Evolutionary conservation across 1,140 invertebrate genomes (phyloP).

Genomic region (Aphis craccivora): DNA sequence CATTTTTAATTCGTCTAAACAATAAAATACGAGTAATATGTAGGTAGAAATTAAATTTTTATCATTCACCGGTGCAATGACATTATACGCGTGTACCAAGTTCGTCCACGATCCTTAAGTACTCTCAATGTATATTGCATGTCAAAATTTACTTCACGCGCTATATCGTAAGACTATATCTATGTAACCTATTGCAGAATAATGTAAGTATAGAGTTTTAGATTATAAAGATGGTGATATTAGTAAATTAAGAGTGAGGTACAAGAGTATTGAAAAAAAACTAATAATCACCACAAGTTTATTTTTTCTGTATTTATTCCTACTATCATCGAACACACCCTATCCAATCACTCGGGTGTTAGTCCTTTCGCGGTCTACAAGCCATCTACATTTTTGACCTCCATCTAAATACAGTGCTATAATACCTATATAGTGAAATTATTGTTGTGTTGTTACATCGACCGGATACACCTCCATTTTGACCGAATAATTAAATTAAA

Average conservation of each 20-base stretch:
- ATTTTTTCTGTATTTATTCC: background rate
- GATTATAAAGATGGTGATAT: too few species aligned
- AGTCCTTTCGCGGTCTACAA: background rate
- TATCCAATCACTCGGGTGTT: slow-evolving; percentile 2
- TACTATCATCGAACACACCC: too few species aligned
- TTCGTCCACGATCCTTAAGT: background rate
- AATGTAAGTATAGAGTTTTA: background rate
- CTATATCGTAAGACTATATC: background rate
- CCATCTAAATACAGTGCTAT: background rate
- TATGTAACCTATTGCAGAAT: background rate
- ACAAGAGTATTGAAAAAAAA: background rate
- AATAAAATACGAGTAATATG: background rate
- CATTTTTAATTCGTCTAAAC: background rate
- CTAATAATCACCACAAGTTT: background rate
- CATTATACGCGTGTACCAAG: background rate
- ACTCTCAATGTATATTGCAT: background rate
- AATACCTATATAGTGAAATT: background rate
- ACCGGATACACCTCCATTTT: background rate
- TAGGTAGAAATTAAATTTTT: background rate
- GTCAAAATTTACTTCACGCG: background rate
- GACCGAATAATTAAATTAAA: slow-evolving; percentile 45
- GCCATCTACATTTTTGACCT: background rate
- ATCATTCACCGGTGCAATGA: background rate
- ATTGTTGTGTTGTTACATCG: slow-evolving; percentile 18
- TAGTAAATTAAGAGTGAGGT: background rate